A percentile compares a stretch with the other conserved stretches of the same genome.
Conservation (phyloP, 2,888 invertebrate genomes). For the Callyntrura guangdongensis region DNA sequence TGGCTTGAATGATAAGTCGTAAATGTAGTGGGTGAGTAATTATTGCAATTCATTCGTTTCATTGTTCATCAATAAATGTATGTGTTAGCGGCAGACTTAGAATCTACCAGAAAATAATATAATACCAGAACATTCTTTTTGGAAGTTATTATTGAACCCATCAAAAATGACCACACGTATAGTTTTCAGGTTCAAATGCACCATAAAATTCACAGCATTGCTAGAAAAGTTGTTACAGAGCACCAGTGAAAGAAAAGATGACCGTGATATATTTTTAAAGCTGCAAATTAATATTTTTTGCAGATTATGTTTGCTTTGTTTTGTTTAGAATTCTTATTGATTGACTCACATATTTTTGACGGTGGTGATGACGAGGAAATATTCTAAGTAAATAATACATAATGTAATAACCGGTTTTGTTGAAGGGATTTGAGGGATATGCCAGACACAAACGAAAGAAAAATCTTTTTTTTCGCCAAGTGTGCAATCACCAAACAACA, state of each 20-base stretch:
- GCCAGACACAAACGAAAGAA: neutral
- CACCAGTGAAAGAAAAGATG: neutral
- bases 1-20: neutral
- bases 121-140: neutral
- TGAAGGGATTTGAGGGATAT: constrained; percentile 18
- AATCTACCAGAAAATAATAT: neutral
- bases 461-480: constrained; percentile 16
- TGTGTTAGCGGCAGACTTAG: neutral
- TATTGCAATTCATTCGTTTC: neutral
- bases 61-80: neutral
- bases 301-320: constrained; percentile 22
- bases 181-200: neutral
- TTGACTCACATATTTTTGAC: constrained; percentile 46
- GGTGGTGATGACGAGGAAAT: constrained; percentile 68
- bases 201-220: neutral
- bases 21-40: constrained; percentile 20
- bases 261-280: neutral
- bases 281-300: neutral
- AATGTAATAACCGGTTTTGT: constrained; percentile 64
- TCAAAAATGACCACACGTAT: neutral
- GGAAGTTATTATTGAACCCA: neutral
- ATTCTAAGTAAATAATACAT: constrained; percentile 49
- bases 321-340: constrained; percentile 27
- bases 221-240: neutral
- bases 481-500: constrained; percentile 37